These are phyloP conservation scores for Cephus rjabovi DNA, from an alignment of 2,888 invertebrate species.

Conservation along the genomic window DNA sequence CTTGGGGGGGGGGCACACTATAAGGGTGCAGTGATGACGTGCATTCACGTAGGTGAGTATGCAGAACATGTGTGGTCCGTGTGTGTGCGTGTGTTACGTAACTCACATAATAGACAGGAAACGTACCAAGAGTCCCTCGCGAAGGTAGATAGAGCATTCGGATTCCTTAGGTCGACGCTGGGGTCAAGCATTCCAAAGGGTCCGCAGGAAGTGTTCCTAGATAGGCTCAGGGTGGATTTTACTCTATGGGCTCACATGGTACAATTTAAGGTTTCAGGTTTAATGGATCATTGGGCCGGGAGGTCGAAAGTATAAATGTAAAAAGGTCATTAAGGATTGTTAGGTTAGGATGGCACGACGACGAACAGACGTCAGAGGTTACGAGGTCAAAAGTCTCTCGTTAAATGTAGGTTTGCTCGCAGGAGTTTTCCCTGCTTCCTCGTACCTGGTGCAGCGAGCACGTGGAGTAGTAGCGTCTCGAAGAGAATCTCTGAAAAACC, in stretches of 20 bases:
- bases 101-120: neutral
- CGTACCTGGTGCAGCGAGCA: conserved; percentile 81
- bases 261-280: neutral
- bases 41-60: neutral
- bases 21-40: neutral
- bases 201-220: neutral
- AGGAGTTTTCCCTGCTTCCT: conserved; percentile 82
- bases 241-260: neutral
- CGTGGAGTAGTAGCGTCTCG: conserved; percentile 83
- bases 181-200: neutral
- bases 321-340: neutral
- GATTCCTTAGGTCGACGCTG: neutral
- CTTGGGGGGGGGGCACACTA: neutral
- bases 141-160: neutral
- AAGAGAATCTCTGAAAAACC: conserved; percentile 81
- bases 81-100: neutral
- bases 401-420: conserved; percentile 89
- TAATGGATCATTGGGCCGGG: neutral
- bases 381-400: neutral
- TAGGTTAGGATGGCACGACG: neutral
- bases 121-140: neutral
- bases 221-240: neutral
- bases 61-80: neutral
- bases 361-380: neutral
- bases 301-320: neutral